phyloP scores from a whole-genome alignment of 2,113 vertebrate genomes.

The Pipra filicauda region DNA sequence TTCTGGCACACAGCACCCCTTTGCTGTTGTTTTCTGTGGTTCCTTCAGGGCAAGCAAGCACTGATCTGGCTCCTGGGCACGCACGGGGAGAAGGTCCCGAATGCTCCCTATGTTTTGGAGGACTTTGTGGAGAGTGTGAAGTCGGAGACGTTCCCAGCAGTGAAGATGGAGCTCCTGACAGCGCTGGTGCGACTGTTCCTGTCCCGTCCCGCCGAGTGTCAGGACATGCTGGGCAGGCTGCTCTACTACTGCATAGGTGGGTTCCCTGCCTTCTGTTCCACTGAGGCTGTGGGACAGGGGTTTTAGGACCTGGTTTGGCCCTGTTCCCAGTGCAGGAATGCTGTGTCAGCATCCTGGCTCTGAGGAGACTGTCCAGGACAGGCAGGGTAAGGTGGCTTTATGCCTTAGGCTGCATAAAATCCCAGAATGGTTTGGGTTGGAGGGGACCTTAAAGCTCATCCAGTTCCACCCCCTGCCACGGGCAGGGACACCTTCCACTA shows the following conservation, averaged over 20 bases:
- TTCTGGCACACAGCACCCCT: not conserved
- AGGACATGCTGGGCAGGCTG: slow-evolving; percentile 90
- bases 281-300: not conserved
- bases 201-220: slow-evolving; percentile 88
- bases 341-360: not conserved
- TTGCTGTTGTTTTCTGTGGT: not conserved
- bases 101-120: slow-evolving; percentile 90
- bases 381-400: not conserved
- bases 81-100: slow-evolving; percentile 83
- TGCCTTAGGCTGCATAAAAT: not conserved
- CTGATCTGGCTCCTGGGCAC: slow-evolving; percentile 91
- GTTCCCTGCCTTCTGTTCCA: not conserved
- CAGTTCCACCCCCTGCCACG: not conserved
- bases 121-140: slow-evolving; percentile 86
- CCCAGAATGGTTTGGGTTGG: not conserved
- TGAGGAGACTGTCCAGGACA: not conserved
- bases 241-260: slow-evolving; percentile 88
- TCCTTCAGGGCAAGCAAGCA: slow-evolving; percentile 87
- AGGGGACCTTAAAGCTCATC: not conserved
- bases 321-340: not conserved
- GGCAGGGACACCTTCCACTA: not conserved
- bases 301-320: not conserved
- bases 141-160: slow-evolving; percentile 77
- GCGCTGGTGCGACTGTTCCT: slow-evolving; percentile 87
- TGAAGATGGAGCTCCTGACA: slow-evolving; percentile 92